Conservation (phyloP, 2,797 vertebrate species). For the Intellagama lesueurii region DNA sequence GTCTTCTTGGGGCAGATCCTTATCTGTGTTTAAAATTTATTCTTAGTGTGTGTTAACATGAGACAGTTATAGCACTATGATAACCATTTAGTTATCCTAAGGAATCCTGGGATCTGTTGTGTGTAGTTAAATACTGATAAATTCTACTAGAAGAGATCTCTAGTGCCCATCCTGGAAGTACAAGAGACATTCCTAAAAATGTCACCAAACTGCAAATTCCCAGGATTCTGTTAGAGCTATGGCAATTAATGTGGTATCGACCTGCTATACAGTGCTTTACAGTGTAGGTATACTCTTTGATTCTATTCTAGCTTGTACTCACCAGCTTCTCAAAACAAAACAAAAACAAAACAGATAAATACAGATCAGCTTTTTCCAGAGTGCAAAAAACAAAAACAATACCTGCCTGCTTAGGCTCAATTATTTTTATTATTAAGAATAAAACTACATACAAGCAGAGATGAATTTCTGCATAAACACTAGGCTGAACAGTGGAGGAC, state of each 20-base stretch:
- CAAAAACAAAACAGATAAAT: neutral
- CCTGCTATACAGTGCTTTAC: too few species aligned
- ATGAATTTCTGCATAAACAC: constrained; percentile 10
- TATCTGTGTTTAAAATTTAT: neutral
- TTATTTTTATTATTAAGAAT: neutral
- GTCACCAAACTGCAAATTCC: too few species aligned
- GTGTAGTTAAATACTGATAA: too few species aligned
- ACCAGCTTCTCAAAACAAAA: neutral
- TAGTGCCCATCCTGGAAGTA: too few species aligned
- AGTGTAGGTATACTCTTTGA: too few species aligned
- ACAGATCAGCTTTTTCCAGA: neutral
- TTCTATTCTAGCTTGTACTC: neutral
- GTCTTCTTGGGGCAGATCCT: neutral
- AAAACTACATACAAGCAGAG: neutral
- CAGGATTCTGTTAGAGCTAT: too few species aligned
- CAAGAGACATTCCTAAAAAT: too few species aligned
- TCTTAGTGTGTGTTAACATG: neutral
- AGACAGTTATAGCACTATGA: too few species aligned
- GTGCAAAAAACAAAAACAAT: neutral
- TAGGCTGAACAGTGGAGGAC: neutral
- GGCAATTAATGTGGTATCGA: too few species aligned
- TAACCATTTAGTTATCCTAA: too few species aligned
- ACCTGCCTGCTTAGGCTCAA: neutral
- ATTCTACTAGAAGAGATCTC: too few species aligned
- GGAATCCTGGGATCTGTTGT: too few species aligned